Percentiles rank a stretch among this genome's conserved stretches.
Conservation (phyloP, 2,797 vertebrate species). For the Gastrophryne carolinensis region DNA sequence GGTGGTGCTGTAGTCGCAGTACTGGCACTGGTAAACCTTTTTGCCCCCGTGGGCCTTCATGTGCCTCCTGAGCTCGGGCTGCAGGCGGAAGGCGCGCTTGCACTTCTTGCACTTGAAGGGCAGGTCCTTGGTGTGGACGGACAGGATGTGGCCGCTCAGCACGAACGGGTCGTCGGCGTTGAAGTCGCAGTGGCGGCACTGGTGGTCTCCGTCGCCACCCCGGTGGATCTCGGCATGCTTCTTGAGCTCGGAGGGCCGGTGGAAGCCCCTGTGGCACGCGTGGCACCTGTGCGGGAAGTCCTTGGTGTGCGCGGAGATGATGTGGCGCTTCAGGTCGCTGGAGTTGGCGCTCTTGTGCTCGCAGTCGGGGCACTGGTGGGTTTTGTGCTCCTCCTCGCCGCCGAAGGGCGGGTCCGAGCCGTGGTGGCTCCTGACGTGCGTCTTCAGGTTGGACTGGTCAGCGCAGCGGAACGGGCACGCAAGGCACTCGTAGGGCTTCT, state of each 20-base stretch:
- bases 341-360: conserved; percentile 90
- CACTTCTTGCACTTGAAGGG: conserved; percentile 87
- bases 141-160: conserved; percentile 94
- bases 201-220: conserved; percentile 93
- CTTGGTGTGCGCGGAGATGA: conserved; percentile 88
- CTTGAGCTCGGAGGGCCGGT: conserved; percentile 86
- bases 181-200: conserved; percentile 97
- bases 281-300: conserved; percentile 88
- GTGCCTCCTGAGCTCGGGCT: conserved; percentile 94
- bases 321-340: conserved; percentile 85
- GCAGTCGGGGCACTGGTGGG: conserved; percentile 84
- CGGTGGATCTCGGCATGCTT: conserved; percentile 88
- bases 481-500: conserved; percentile 96
- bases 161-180: conserved; percentile 94
- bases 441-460: conserved; percentile 88
- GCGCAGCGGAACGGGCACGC: conserved; percentile 85
- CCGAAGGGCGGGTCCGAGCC: conserved; percentile 81
- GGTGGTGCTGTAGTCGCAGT: conserved; percentile 96
- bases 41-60: conserved; percentile 98
- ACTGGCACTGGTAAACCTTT: conserved; percentile 98
- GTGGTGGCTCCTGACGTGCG: conserved; percentile 85
- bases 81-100: conserved; percentile 91
- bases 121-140: conserved; percentile 94
- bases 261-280: conserved; percentile 86
- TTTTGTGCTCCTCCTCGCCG: conserved; percentile 88